These are phyloP conservation scores for Lagocephalus sceleratus DNA, from an alignment of 2,797 vertebrate genomes.

Conservation along the genomic window DNA sequence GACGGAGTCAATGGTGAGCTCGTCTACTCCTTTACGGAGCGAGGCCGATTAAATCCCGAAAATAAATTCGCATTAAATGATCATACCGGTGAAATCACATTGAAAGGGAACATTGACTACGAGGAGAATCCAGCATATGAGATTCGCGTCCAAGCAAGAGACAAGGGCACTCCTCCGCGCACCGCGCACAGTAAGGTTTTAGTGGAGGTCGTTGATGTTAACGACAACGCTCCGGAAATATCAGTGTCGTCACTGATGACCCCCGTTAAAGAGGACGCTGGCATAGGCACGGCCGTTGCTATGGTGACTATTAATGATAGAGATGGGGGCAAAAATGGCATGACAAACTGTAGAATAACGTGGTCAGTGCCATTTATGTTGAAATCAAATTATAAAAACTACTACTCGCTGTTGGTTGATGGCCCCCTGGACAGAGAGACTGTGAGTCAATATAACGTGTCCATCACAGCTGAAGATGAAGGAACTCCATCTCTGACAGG, in stretches of 20 bases:
- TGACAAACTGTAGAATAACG: conserved; percentile 46
- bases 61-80: conserved; percentile 51
- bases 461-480: conserved; percentile 59
- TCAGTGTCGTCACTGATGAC: conserved; percentile 58
- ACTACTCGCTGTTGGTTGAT: conserved; percentile 68
- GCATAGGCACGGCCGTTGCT: conserved; percentile 61
- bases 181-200: conserved; percentile 64
- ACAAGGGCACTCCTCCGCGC: conserved; percentile 57
- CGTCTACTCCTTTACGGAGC: conserved; percentile 55
- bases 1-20: conserved; percentile 65
- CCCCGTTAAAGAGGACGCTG: conserved; percentile 66
- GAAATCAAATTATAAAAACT: conserved; percentile 66
- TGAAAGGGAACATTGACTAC: conserved; percentile 61
- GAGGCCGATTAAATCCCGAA: background rate
- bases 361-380: conserved; percentile 57
- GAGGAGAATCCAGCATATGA: conserved; percentile 64
- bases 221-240: conserved; percentile 73
- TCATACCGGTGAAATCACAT: conserved; percentile 56
- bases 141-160: conserved; percentile 65
- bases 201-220: conserved; percentile 68
- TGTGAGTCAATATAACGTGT: conserved; percentile 52
- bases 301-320: conserved; percentile 64
- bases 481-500: conserved; percentile 59
- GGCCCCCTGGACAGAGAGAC: conserved; percentile 63
- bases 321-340: conserved; percentile 67